Conservation (phyloP, 2,888 invertebrate species). For the Osmoderma eremita region DNA sequence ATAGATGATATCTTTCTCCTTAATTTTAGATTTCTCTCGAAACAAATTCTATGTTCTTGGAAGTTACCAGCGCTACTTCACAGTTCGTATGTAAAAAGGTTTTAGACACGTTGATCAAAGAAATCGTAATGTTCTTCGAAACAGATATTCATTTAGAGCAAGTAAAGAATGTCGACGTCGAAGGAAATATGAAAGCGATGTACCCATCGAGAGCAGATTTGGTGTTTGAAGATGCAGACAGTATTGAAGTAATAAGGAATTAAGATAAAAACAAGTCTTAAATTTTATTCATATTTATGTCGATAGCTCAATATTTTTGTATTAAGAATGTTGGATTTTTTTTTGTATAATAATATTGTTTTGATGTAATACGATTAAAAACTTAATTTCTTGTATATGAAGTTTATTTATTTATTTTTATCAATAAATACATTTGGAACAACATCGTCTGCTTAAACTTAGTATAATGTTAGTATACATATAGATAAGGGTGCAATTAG, state of each 20-base stretch:
- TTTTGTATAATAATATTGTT: neutral
- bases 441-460: neutral
- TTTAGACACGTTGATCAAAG: slow-evolving; percentile 74
- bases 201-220: slow-evolving; percentile 84
- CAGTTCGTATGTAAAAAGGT: slow-evolving; percentile 74
- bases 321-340: too few relatives aligned
- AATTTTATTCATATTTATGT: neutral
- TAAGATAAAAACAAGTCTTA: neutral
- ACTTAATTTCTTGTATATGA: neutral
- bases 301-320: neutral
- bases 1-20: slow-evolving; percentile 36
- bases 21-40: slow-evolving; percentile 71
- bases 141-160: slow-evolving; percentile 68
- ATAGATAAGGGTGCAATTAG: too few relatives aligned
- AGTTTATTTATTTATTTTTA: slow-evolving; percentile 8
- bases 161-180: slow-evolving; percentile 76
- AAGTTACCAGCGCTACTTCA: slow-evolving; percentile 78
- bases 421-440: slow-evolving; percentile 14
- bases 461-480: too few relatives aligned
- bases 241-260: slow-evolving; percentile 32
- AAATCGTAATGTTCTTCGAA: slow-evolving; percentile 67
- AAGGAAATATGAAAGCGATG: slow-evolving; percentile 75
- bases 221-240: slow-evolving; percentile 19
- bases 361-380: neutral
- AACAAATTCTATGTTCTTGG: slow-evolving; percentile 75